phyloP scores from a whole-genome alignment of 2,797 vertebrate genomes.

The Emydoidea blandingii region DNA sequence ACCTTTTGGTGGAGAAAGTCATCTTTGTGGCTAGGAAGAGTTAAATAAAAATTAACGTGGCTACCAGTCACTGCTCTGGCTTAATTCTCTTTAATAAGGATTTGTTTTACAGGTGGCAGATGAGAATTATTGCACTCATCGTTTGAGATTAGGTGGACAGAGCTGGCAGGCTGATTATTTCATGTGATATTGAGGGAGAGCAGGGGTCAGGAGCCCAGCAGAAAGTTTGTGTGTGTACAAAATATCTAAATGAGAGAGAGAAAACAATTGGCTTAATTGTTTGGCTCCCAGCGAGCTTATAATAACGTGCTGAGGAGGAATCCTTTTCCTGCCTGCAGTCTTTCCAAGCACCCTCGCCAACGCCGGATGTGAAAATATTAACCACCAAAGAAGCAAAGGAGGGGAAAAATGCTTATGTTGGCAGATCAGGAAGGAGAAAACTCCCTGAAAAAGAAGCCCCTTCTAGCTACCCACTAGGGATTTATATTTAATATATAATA shows the following conservation, averaged over 20 bases:
- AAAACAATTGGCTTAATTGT: conserved; percentile 57
- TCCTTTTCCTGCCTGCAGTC: not conserved
- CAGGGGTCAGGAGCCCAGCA: conserved; percentile 28
- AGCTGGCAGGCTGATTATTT: conserved; percentile 26
- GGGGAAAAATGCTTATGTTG: not conserved
- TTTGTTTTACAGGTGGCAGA: conserved; percentile 14
- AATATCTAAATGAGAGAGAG: conserved; percentile 29
- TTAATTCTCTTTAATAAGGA: conserved; percentile 58
- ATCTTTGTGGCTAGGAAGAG: not conserved
- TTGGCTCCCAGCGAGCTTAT: conserved; percentile 32
- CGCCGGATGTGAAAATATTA: not conserved
- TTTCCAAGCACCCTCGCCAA: not conserved
- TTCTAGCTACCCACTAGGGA: accelerated
- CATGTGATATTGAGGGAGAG: conserved; percentile 1
- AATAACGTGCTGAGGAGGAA: conserved; percentile 1
- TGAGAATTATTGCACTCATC: conserved; percentile 9
- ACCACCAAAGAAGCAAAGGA: not conserved
- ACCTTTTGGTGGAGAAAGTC: accelerated
- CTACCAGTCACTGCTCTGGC: not conserved
- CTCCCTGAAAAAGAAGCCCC: not conserved
- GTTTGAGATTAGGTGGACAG: conserved; percentile 9
- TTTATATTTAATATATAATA: accelerated
- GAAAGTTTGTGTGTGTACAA: conserved; percentile 33
- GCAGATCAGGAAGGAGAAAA: not conserved
- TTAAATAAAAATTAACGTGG: not conserved